Evolutionary conservation across 1,140 invertebrate species (phyloP), one percentile per base, ranked within the genome.

Genomic region (Diachasmimorpha longicaudata): DNA sequence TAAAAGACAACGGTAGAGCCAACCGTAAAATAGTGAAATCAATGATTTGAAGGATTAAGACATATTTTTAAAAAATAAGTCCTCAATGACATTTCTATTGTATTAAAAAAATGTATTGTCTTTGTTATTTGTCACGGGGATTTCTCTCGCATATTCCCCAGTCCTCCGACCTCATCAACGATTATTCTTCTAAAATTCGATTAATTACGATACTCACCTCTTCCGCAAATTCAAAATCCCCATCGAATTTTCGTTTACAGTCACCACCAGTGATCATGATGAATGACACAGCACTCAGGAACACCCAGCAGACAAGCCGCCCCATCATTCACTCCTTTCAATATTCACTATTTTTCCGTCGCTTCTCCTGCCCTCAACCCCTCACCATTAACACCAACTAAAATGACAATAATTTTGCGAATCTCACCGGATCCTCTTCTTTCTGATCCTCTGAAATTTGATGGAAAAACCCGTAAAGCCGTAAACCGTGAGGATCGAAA

Each of bases 161-260:
- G n/a, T n/a, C n/a, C n/a, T n/a, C n/a, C n/a, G n/a, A n/a, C n/a
- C n/a, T n/a, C n/a, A n/a, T n/a, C n/a, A n/a, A n/a, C n/a, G n/a
- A n/a, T n/a, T n/a, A n/a, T n/a, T n/a, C n/a, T n/a, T 13, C 11
- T 42, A 13, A 4, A 42, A 3, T 42, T 13, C 9, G 13, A 42
- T 9, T 42, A 42, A 1, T 42, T 42, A 42, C 11, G 36, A 36
- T n/a, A 79, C 90, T 87, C 83, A 93, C 92, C 91, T 93, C 92
- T 83, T 93, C 92, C 74, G 91, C 92, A 79, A 93, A 93, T 79
- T 93, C 92, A 81, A 93, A 93, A 79, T 93, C 92, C 10, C 92
- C 92, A 76, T 93, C 92, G 83, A 93, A 92, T 83, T 92, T 93
- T 79, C 90, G 86, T 84, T 92, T 92, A 67, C 63, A 71, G 19